Conservation (phyloP, 2,888 invertebrate species). For the Chymomyza amoena region DNA sequence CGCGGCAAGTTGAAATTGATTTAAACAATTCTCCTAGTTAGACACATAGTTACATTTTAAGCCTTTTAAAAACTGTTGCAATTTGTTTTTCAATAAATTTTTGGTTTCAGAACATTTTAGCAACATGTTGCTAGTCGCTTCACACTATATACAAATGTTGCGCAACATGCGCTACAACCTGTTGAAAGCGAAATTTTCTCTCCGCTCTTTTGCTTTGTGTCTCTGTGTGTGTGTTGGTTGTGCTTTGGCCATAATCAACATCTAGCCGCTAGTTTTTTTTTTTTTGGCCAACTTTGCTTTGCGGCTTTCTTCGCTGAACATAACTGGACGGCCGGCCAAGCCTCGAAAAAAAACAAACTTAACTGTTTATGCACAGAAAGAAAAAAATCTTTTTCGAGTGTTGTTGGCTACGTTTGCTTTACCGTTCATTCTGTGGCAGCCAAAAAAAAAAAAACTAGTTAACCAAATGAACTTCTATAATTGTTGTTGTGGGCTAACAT, state of each 20-base stretch:
- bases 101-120: neutral
- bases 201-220: slow-evolving; percentile 26
- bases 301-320: slow-evolving; percentile 22
- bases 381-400: slow-evolving; percentile 27
- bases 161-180: slow-evolving; percentile 61
- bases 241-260: slow-evolving; percentile 42
- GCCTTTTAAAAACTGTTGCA: no score
- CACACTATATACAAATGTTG: slow-evolving; percentile 44
- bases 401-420: slow-evolving; percentile 54
- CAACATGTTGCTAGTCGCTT: slow-evolving; percentile 44
- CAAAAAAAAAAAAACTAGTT: slow-evolving; percentile 13
- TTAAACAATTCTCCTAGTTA: no score
- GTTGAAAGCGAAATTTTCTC: slow-evolving; percentile 78
- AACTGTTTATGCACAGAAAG: slow-evolving; percentile 64
- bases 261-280: slow-evolving; percentile 37
- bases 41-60: no score
- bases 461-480: slow-evolving; percentile 26
- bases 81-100: no score
- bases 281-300: slow-evolving; percentile 34
- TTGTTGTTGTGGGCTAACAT: slow-evolving; percentile 14
- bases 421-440: slow-evolving; percentile 48
- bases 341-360: slow-evolving; percentile 64
- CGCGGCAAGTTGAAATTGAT: no score
- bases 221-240: slow-evolving; percentile 8
- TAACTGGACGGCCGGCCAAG: slow-evolving; percentile 59